A percentile compares a stretch with the other conserved stretches of the same genome.
phyloP scores from a whole-genome alignment of 2,113 vertebrate genomes.

The Aldabrachelys gigantea region DNA sequence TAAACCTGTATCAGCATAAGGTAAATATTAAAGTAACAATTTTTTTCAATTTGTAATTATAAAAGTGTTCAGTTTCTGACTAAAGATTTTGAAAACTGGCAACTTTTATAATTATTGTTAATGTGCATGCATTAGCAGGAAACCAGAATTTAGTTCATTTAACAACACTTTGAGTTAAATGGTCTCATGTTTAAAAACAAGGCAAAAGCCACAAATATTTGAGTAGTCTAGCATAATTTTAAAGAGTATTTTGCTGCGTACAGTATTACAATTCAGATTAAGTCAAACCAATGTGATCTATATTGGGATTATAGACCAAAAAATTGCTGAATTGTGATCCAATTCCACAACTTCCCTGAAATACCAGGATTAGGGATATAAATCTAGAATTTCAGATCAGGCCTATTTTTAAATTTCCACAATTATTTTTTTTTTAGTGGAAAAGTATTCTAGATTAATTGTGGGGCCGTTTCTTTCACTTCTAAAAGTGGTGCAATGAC shows the following conservation, averaged over 20 bases:
- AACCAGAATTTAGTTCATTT: neutral
- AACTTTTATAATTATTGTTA: neutral
- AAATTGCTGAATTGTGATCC: neutral
- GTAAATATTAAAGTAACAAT: neutral
- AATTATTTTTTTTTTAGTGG: neutral
- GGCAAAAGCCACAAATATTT: constrained; percentile 19
- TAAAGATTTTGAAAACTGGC: neutral
- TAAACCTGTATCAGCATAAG: neutral
- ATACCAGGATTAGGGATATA: neutral
- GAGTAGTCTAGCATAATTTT: neutral
- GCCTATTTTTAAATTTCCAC: constrained; percentile 21
- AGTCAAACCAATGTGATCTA: neutral
- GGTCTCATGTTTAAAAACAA: neutral
- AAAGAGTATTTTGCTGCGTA: neutral
- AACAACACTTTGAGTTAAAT: neutral
- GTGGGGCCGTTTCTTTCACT: neutral
- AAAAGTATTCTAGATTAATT: constrained; percentile 43
- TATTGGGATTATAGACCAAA: rapidly evolving
- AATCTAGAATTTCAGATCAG: constrained; percentile 9
- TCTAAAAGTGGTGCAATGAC: constrained; percentile 42
- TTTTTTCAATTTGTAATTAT: neutral
- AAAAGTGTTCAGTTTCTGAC: neutral
- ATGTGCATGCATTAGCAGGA: neutral
- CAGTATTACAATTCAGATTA: neutral
- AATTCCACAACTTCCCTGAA: neutral